A percentile compares a stretch with the other conserved stretches of the same genome.
phyloP scores from a whole-genome alignment of 2,113 vertebrate species.

The Bubo scandiacus region DNA sequence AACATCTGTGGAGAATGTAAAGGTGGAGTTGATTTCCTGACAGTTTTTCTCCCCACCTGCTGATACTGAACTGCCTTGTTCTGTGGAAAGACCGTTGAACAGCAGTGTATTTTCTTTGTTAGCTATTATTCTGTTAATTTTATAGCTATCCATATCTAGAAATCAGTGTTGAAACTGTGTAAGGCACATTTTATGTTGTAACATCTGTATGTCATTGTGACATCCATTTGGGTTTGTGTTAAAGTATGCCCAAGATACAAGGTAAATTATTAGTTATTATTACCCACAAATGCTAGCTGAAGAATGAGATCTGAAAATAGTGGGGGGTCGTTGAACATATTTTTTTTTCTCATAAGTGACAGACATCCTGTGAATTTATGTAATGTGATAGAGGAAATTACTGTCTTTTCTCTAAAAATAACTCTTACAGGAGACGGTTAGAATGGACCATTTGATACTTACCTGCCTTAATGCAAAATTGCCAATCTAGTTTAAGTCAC shows the following conservation, averaged over 20 bases:
- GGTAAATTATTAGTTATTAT: background rate
- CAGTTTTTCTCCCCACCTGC: background rate
- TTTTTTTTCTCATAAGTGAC: background rate
- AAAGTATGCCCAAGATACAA: background rate
- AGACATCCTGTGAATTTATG: background rate
- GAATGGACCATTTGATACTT: background rate
- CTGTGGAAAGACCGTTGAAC: background rate
- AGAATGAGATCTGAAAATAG: background rate
- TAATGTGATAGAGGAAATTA: background rate
- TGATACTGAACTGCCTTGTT: background rate
- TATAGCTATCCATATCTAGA: background rate
- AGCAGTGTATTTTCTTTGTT: background rate
- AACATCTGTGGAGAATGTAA: background rate
- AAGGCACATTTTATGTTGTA: background rate
- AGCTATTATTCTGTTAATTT: background rate
- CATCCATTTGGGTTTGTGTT: background rate
- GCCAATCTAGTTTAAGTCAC: background rate
- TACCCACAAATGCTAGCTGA: background rate
- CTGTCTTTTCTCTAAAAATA: background rate
- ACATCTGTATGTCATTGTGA: background rate
- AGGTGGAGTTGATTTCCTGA: background rate
- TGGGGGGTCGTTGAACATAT: fast-evolving
- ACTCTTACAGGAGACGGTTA: background rate
- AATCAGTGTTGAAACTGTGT: background rate
- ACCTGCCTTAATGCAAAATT: background rate